phyloP scores from a whole-genome alignment of 2,797 vertebrate genomes.

The Darevskia mixta region DNA sequence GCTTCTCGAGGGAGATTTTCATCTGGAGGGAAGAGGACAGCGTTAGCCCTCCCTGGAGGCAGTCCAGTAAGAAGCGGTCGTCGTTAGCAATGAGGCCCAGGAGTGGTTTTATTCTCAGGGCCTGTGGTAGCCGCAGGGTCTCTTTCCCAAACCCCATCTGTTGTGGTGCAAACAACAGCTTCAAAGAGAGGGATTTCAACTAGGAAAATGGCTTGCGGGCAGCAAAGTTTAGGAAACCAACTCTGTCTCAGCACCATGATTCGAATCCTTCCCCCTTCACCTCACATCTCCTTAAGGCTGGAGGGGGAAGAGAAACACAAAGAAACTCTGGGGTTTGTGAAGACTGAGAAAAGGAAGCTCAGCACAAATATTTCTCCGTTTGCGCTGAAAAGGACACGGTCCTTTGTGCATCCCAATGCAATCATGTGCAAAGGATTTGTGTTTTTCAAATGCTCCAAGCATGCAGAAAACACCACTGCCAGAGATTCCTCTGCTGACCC shows the following conservation, averaged over 20 bases:
- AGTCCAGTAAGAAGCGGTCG: rapidly evolving
- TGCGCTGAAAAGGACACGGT: no score
- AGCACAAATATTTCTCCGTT: no score
- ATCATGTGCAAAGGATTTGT: no score
- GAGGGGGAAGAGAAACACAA: not conserved
- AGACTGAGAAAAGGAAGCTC: no score
- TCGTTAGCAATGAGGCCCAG: not conserved
- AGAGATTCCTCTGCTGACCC: no score
- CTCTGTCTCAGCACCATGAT: not conserved
- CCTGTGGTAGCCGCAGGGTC: not conserved
- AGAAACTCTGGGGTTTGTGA: no score
- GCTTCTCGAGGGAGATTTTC: constrained; percentile 91
- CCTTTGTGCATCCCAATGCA: no score
- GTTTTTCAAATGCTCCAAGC: no score
- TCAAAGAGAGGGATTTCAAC: not conserved
- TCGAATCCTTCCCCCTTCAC: not conserved
- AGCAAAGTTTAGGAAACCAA: not conserved
- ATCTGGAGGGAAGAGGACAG: constrained; percentile 78
- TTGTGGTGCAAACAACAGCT: not conserved
- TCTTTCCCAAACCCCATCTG: no score
- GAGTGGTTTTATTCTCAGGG: not conserved
- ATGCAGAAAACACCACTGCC: no score
- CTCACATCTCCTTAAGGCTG: not conserved
- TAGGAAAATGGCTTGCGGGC: not conserved
- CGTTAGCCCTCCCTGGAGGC: not conserved